These are phyloP conservation scores for Lydus trimaculatus DNA, from an alignment of 2,888 invertebrate genomes.

Conservation along the genomic window DNA sequence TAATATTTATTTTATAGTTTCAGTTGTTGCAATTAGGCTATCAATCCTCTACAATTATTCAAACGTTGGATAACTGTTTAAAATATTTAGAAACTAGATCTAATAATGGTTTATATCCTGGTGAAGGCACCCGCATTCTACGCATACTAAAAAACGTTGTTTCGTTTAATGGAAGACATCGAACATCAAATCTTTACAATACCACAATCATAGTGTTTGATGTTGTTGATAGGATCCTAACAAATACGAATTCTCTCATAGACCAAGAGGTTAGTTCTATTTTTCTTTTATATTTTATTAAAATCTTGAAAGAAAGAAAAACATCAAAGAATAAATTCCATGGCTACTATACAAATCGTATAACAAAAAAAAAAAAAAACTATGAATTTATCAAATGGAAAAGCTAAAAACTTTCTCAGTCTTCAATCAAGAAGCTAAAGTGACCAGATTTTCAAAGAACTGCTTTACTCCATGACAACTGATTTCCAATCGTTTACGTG, in stretches of 20 bases:
- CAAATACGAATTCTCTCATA: conserved; percentile 72
- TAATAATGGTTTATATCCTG: conserved; percentile 60
- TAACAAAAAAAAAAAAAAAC: too few relatives aligned
- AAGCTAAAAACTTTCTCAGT: too few relatives aligned
- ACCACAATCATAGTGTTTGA: conserved; percentile 66
- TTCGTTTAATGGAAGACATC: conserved; percentile 55
- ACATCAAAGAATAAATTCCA: too few relatives aligned
- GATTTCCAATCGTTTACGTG: too few relatives aligned
- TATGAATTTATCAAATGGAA: too few relatives aligned
- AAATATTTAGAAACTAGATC: conserved; percentile 57
- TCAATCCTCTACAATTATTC: conserved; percentile 66
- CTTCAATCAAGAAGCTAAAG: too few relatives aligned
- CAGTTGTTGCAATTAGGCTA: conserved; percentile 68
- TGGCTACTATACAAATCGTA: too few relatives aligned
- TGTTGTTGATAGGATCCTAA: conserved; percentile 72
- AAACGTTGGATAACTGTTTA: conserved; percentile 66
- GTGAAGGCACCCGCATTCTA: conserved; percentile 71
- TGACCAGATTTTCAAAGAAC: too few relatives aligned
- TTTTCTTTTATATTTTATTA: conserved; percentile 7
- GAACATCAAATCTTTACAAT: conserved; percentile 42
- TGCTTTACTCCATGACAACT: too few relatives aligned
- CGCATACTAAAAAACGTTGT: conserved; percentile 67
- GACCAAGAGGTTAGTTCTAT: conserved; percentile 72
- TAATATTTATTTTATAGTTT: conserved; percentile 59
- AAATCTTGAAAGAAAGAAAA: too few relatives aligned